Evolutionary conservation across 2,113 vertebrate species (phyloP), one percentile per base, ranked within the genome.

Genomic region (Gobius niger): DNA sequence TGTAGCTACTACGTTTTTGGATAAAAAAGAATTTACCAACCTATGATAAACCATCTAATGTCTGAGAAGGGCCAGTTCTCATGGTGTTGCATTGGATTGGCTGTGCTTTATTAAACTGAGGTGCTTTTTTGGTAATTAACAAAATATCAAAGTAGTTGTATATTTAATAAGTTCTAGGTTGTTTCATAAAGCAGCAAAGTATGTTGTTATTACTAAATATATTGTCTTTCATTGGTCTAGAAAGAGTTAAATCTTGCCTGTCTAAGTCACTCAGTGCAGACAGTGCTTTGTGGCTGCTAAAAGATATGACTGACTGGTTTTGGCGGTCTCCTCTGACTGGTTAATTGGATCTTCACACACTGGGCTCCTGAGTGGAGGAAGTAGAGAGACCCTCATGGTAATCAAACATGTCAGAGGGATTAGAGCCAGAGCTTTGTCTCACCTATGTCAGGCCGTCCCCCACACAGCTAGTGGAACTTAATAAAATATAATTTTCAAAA

Each of bases 291-390:
- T 67, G 52, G 69, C 82, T 83, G 90, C 88, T 87, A 82, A 90
- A 53, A 80, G 93, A 86, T 94, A 86, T 85, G 92, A 54, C 89
- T 90, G 94, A 95, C 94, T 95, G 95, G 85, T 87, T 87, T 80
- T 67, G 83, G 85, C 72, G 46, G 72, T 90, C 88, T 83, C 89
- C 86, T 7, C 91, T 91, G 92, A 92, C 91, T 92, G 93, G 92
- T 93, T 97, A 96, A 98, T 97, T 96, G 96, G 95, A 96, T 96
- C 94, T 95, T 96, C 92, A 94, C 94, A 94, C 94, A 85, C 85
- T 80, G 84, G 81, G 78, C 86, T 81, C 60, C 47, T 78, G 85
- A 79, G 83, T 68, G 80, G 49, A 91, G 93, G 93, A 95, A 95
- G 92, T 90, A 75, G 7, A 82, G 83, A 81, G 74, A 70, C 85